Evolutionary conservation across 2,888 invertebrate species (phyloP), one percentile per base, ranked within the genome.

Genomic region (Antheraea assamensis): DNA sequence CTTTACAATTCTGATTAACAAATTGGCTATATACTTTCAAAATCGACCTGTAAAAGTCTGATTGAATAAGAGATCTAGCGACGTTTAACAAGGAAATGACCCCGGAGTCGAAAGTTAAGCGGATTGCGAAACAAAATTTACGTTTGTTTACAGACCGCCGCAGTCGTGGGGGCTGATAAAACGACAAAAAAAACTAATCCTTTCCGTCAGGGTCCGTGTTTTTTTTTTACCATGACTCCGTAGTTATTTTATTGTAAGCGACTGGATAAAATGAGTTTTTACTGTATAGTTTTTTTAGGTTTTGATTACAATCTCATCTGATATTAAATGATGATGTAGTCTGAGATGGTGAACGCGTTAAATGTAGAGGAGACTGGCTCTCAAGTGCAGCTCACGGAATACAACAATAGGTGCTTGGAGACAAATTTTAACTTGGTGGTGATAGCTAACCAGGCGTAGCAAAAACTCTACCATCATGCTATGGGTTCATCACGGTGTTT

Each of bases 61-160:
- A 68, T 35, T 35, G 35, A 68, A 68, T 80, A 81, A 81, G 21
- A 68, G 82, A 80, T 79, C 77, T 80, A 77, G 73, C 78, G 82
- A 85, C 86, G 85, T 85, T 87, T 85, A 85, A 88, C 83, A 84
- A 86, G 85, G 85, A 87, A 86, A 84, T 87, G 85, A 81, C 80
- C 78, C 81, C 80, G 79, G 81, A 82, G 84, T 84, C 76, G 78
- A 81, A 88, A 83, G 82, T 83, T 87, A 88, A 87, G 87, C 88
- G 84, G 88, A 86, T 88, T 86, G 79, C 76, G 81, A 80, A 82
- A 80, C 80, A 79, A 80, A 84, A 88, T 86, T 88, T 85, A 86
- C 83, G 82, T 82, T 80, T 87, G 84, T 85, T 85, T 85, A 83
- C 81, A 78, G 74, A 75, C 75, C 72, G 75, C 74, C 74, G 74